phyloP scores from a whole-genome alignment of 2,113 vertebrate species.

The Perca flavescens region DNA sequence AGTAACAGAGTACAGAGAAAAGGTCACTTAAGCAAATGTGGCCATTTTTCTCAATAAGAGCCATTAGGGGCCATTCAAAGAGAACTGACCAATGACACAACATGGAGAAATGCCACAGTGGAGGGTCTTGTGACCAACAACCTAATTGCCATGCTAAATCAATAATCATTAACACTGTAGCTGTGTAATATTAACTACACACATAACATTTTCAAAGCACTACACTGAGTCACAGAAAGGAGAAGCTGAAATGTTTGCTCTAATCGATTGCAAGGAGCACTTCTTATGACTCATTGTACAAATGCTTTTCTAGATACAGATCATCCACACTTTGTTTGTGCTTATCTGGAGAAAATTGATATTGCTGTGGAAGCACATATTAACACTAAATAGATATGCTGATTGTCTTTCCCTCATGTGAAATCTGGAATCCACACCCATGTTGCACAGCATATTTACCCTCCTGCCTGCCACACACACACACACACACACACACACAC shows the following conservation, averaged over 20 bases:
- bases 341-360: slow-evolving; percentile 63
- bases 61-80: slow-evolving; percentile 24
- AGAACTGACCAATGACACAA: slow-evolving; percentile 14
- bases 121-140: slow-evolving; percentile 65
- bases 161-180: slow-evolving; percentile 59
- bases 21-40: neutral
- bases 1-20: slow-evolving; percentile 18
- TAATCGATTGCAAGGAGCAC: slow-evolving; percentile 51
- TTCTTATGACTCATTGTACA: slow-evolving; percentile 49
- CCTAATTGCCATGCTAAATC: slow-evolving; percentile 57
- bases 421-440: slow-evolving; percentile 53
- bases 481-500: slow-evolving; percentile 37
- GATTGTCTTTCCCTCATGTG: slow-evolving; percentile 36
- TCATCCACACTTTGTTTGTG: slow-evolving; percentile 53
- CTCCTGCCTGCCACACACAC: slow-evolving; percentile 35
- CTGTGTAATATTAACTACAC: slow-evolving; percentile 65
- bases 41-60: slow-evolving; percentile 16
- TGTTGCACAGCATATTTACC: slow-evolving; percentile 71
- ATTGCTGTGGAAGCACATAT: slow-evolving; percentile 56
- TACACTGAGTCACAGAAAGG: slow-evolving; percentile 41
- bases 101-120: slow-evolving; percentile 43
- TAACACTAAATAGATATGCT: slow-evolving; percentile 55
- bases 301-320: slow-evolving; percentile 23
- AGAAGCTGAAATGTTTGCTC: slow-evolving; percentile 43
- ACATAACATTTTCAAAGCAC: slow-evolving; percentile 44